Base-by-base conservation (phyloP, 92 coral and sea anemone species). In the Pocillopora meandrina region DNA sequence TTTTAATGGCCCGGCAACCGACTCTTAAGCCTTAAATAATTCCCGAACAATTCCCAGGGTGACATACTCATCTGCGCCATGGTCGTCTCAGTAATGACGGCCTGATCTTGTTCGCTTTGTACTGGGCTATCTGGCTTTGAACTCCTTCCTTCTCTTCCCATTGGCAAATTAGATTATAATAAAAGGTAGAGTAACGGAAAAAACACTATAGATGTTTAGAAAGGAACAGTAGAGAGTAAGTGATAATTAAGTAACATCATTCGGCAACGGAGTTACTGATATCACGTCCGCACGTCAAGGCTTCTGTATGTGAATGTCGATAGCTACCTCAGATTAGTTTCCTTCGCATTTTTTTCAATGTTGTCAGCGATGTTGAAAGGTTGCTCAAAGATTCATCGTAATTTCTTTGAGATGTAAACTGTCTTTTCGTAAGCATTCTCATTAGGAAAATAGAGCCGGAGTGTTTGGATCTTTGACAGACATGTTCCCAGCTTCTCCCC, bases 11-110 rank as follows among this genome's bases (percentile, higher is more conserved):
- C 64, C 80, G 81, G 34, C 23, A 87, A 78, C 68, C 9, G 87
- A 87, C 68, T 82, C 75, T 82, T 81, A 87, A 75, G 34, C 83
- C 85, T 87, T 75, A 10, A 82, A 73, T 33, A 87, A 74, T 66
- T 87, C 84, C 55, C 66, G 61, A 26, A 88, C 84, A 55, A 5
- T 42, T 42, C 52, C 52, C 52, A 42, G 52, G 52, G 52, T 42
- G 5, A 42, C 52, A 42, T 42, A 42, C 52, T 42, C 52, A 42
- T 42, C 4, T 42, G 52, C n/a, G 80, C 36, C 47, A 82, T 75
- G 9, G 82, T 80, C 83, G 66, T 75, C 60, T 57, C 77, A 70
- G 74, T 61, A 83, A 36, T 83, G 87, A 73, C 74, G 59, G 87
- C 79, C 12, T 20, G 74, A 69, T 69, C 47, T 69, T 69, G 74